Conservation (phyloP, 2,113 vertebrate species). For the Pterocles orientalis region DNA sequence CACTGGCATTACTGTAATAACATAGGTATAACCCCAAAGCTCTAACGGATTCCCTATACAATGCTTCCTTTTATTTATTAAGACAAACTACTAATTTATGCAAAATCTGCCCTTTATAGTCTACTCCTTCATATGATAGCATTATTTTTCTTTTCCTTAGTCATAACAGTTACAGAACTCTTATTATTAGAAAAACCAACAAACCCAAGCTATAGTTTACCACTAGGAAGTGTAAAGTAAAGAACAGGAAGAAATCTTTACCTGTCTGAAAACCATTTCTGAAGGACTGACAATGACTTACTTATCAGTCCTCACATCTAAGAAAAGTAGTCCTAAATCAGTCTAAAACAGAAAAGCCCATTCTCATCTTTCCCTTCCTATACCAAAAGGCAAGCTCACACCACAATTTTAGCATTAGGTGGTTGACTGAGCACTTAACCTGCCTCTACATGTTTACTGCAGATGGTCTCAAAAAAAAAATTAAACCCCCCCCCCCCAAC, state of each 20-base stretch:
- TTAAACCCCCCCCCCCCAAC: too few species aligned
- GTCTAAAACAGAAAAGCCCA: background rate
- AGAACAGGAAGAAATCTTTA: background rate
- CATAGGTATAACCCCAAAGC: accelerated
- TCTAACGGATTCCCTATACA: background rate
- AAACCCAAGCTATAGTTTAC: background rate
- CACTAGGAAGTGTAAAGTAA: background rate
- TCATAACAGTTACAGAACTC: background rate
- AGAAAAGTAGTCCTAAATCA: background rate
- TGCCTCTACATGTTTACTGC: background rate
- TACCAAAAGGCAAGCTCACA: background rate
- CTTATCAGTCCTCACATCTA: background rate
- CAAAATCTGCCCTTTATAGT: background rate
- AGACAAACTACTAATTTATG: background rate
- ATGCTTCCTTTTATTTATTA: background rate
- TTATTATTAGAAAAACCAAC: background rate
- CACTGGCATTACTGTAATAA: background rate
- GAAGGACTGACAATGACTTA: background rate
- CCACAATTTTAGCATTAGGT: background rate
- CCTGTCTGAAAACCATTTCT: background rate
- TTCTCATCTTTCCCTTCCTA: background rate
- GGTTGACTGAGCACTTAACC: background rate
- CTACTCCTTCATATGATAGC: background rate
- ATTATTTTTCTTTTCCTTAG: background rate
- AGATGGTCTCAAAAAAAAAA: background rate